Conservation (phyloP, 2,797 vertebrate genomes). For the Microctenopoma steveboyesi region DNA sequence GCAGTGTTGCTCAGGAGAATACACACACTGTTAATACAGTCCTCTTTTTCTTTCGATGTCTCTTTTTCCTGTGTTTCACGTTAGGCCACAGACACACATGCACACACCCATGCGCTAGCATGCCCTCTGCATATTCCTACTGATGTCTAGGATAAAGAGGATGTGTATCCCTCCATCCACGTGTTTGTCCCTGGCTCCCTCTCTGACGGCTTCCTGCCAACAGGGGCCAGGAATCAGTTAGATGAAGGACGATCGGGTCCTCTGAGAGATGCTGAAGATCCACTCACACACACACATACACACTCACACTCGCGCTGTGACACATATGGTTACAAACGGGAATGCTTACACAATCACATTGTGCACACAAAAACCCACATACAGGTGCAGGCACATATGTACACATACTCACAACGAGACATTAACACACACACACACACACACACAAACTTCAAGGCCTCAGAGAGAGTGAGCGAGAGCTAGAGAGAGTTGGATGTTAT, state of each 20-base stretch:
- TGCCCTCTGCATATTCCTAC: constrained; percentile 80
- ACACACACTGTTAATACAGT: constrained; percentile 61
- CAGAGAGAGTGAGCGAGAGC: constrained; percentile 60
- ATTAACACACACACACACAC: constrained; percentile 14
- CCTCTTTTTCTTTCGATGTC: constrained; percentile 54
- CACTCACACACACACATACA: constrained; percentile 45
- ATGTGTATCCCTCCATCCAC: constrained; percentile 75
- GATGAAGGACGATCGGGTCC: constrained; percentile 76
- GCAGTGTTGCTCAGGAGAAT: constrained; percentile 66
- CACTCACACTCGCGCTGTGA: constrained; percentile 35
- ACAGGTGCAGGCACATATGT: constrained; percentile 8
- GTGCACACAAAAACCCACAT: constrained; percentile 27
- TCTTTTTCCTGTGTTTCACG: constrained; percentile 55
- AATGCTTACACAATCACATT: constrained; percentile 32
- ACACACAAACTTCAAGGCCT: constrained; percentile 71
- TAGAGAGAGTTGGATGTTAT: constrained; percentile 82
- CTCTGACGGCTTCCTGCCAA: constrained; percentile 80
- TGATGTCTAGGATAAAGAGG: constrained; percentile 85
- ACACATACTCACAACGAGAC: constrained; percentile 15
- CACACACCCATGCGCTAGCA: constrained; percentile 12
- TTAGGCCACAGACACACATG: constrained; percentile 17
- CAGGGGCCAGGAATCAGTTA: constrained; percentile 73
- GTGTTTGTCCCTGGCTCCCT: constrained; percentile 82
- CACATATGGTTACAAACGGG: constrained; percentile 65
- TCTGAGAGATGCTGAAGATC: constrained; percentile 72